phyloP scores from a whole-genome alignment of 2,113 vertebrate species.

The Embiotoca jacksoni region DNA sequence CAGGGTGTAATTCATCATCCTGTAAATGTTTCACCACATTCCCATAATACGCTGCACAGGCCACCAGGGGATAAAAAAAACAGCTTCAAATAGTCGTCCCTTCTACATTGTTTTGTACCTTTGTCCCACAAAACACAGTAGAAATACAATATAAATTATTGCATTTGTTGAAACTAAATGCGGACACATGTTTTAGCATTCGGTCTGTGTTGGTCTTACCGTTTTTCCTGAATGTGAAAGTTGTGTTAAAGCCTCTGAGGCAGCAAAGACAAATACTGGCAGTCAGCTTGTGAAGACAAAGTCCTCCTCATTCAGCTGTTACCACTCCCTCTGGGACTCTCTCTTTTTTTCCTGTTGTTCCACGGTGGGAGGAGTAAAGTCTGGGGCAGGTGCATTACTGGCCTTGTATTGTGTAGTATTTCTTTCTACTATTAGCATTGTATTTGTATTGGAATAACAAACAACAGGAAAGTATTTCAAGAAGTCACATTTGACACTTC shows the following conservation, averaged over 20 bases:
- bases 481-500: background rate
- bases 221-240: slow-evolving; percentile 44
- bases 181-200: background rate
- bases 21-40: background rate
- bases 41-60: background rate
- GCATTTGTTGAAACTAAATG: background rate
- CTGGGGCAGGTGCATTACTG: slow-evolving; percentile 1
- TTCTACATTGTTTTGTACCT: background rate
- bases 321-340: slow-evolving; percentile 53
- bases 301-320: slow-evolving; percentile 34
- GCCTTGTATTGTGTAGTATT: slow-evolving; percentile 29
- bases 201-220: slow-evolving; percentile 36
- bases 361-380: slow-evolving; percentile 52
- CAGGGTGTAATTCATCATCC: background rate
- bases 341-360: slow-evolving; percentile 9
- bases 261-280: slow-evolving; percentile 35
- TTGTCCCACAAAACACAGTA: background rate
- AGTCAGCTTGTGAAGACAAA: slow-evolving; percentile 50
- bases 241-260: slow-evolving; percentile 22
- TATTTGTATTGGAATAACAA: background rate
- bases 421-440: slow-evolving; percentile 12
- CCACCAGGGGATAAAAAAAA: background rate
- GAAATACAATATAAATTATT: background rate
- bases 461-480: background rate
- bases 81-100: background rate